Conservation (phyloP, 2,888 invertebrate genomes). For the Mythimna pallens region DNA sequence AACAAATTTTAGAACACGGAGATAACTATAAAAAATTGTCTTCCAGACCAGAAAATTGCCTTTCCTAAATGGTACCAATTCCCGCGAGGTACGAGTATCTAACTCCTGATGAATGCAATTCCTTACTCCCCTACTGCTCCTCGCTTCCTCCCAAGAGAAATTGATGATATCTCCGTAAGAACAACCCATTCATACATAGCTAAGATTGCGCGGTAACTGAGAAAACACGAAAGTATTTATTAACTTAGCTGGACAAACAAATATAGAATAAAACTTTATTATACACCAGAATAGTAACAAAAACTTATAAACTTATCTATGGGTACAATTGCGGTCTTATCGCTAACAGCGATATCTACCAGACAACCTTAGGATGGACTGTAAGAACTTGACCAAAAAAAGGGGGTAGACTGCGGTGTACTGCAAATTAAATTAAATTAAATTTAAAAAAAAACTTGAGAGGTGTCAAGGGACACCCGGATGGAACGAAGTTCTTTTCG, state of each 20-base stretch:
- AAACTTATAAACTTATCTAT: too few species aligned
- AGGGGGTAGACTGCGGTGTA: too few species aligned
- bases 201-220: conserved; percentile 6
- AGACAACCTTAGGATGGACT: too few species aligned
- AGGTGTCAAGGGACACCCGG: too few species aligned
- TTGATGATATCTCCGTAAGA: conserved; percentile 32
- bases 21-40: not conserved
- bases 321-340: too few species aligned
- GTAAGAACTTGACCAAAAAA: too few species aligned
- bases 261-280: too few species aligned
- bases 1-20: not conserved
- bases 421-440: too few species aligned
- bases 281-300: too few species aligned
- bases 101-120: conserved; percentile 45
- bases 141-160: conserved; percentile 44
- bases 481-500: too few species aligned
- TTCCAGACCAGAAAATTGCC: not conserved
- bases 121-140: conserved; percentile 34
- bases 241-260: not conserved
- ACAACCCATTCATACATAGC: conserved; percentile 36
- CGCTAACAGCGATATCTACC: too few species aligned
- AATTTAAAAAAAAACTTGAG: too few species aligned
- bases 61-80: not conserved
- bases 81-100: conserved; percentile 17
- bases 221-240: conserved; percentile 5